These are phyloP conservation scores for Podarcis muralis DNA, from an alignment of 2,113 vertebrate genomes.

Conservation along the genomic window DNA sequence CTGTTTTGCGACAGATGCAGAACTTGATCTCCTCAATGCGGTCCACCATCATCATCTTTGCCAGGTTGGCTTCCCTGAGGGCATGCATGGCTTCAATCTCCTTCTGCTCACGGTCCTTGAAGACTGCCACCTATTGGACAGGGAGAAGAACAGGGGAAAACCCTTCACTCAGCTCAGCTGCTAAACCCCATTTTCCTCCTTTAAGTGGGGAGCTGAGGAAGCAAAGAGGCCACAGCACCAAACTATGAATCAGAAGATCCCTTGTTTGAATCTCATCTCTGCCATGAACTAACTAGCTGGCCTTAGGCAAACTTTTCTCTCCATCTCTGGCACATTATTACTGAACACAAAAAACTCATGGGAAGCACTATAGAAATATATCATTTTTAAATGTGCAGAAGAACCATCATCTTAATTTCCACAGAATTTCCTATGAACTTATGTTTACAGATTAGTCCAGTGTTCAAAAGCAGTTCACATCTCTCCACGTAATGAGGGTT, in stretches of 20 bases:
- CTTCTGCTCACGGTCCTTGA: constrained; percentile 94
- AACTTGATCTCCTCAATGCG: constrained; percentile 96
- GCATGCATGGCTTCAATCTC: constrained; percentile 94
- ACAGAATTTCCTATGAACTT: not conserved
- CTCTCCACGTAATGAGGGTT: too few relatives aligned
- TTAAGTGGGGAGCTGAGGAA: not conserved
- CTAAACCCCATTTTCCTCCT: not conserved
- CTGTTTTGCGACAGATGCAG: constrained; percentile 93
- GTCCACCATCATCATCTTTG: constrained; percentile 98
- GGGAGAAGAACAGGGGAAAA: not conserved
- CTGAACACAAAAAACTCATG: not conserved
- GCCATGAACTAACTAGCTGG: not conserved
- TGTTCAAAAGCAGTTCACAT: not conserved
- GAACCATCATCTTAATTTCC: not conserved
- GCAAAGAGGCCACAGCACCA: not conserved
- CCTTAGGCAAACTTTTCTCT: not conserved
- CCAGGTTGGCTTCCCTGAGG: constrained; percentile 91
- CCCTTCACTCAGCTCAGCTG: not conserved
- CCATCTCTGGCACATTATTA: not conserved
- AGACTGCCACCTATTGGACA: constrained; percentile 84
- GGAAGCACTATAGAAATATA: not conserved
- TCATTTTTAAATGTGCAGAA: not conserved
- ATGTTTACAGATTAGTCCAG: not conserved
- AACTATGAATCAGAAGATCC: not conserved
- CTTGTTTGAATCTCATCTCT: not conserved